Evolutionary conservation across 2,113 vertebrate species (phyloP).

Genomic region (Hemiscyllium ocellatum): DNA sequence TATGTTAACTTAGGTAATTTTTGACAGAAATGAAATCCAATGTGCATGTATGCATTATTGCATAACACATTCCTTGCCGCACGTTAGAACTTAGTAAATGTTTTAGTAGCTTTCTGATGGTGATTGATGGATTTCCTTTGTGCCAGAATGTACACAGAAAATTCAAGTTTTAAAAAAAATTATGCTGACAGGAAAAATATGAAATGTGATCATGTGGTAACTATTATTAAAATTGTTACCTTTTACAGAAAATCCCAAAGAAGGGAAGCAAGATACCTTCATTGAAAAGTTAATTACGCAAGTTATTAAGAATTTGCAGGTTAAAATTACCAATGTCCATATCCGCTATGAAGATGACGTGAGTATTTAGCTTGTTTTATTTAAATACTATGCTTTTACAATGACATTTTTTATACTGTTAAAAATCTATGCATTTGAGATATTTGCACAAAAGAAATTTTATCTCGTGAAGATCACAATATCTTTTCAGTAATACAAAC

Average conservation of each 20-base stretch:
- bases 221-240: constrained; percentile 37
- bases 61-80: neutral
- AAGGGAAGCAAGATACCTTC: constrained; percentile 87
- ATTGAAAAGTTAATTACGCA: constrained; percentile 92
- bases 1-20: neutral
- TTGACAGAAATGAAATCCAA: no score
- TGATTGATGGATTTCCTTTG: neutral
- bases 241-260: constrained; percentile 65
- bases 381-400: neutral
- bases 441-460: neutral
- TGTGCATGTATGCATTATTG: neutral
- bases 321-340: constrained; percentile 94
- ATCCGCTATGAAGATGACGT: constrained; percentile 94
- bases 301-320: constrained; percentile 95
- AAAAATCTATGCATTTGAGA: neutral
- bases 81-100: neutral
- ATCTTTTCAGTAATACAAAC: neutral
- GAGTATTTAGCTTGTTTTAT: constrained; percentile 57
- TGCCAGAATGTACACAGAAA: neutral
- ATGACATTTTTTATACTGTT: neutral
- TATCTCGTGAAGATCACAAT: neutral
- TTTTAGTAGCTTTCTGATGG: neutral
- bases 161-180: neutral
- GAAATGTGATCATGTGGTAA: neutral
- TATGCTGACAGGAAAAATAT: neutral